Conservation (phyloP, 2,113 vertebrate genomes). For the Bucco capensis region DNA sequence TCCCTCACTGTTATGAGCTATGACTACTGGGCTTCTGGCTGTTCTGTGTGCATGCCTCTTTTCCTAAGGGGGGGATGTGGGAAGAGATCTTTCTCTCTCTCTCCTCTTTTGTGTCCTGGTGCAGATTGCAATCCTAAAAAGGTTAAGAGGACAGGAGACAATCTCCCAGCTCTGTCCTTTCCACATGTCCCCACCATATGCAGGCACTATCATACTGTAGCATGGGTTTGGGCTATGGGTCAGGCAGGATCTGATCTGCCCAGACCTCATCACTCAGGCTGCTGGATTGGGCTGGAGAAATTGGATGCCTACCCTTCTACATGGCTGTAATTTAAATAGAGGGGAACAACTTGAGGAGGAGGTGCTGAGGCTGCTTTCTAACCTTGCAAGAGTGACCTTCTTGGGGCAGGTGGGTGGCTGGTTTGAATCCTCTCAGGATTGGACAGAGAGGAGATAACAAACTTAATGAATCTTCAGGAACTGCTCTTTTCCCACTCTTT, state of each 20-base stretch:
- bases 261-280: not conserved
- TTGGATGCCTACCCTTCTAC: not conserved
- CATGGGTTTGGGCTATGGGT: not conserved
- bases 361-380: not conserved
- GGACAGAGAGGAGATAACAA: not conserved
- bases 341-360: not conserved
- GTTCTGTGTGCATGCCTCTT: not conserved
- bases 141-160: not conserved
- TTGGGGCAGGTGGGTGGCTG: not conserved
- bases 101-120: not conserved
- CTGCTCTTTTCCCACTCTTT: not conserved
- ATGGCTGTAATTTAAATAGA: not conserved
- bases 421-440: not conserved
- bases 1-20: not conserved
- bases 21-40: conserved; percentile 51
- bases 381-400: not conserved
- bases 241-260: not conserved
- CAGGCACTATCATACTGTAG: not conserved
- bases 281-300: not conserved
- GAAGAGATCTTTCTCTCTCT: not conserved
- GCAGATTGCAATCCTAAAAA: not conserved
- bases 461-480: not conserved
- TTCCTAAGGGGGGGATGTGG: not conserved
- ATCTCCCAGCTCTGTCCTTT: not conserved
- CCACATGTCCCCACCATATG: not conserved